Evolutionary conservation across 1,140 invertebrate genomes (phyloP).

Genomic region (Pararge aegeria): DNA sequence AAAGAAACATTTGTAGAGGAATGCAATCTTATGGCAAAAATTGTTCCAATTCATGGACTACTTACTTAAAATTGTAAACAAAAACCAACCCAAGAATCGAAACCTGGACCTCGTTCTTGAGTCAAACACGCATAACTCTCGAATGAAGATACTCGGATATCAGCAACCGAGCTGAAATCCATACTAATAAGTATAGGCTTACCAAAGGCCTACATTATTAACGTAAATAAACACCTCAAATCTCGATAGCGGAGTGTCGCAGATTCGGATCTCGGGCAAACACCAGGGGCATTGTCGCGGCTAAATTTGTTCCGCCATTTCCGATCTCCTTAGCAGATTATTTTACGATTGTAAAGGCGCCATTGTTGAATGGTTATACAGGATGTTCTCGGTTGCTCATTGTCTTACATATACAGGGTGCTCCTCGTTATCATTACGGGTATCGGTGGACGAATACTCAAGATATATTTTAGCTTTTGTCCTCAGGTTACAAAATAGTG

Average conservation of each 20-base stretch:
- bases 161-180: no score
- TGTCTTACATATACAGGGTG: not conserved
- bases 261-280: slow-evolving; percentile 69
- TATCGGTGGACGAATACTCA: not conserved
- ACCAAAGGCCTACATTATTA: slow-evolving; percentile 28
- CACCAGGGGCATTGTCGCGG: slow-evolving; percentile 66
- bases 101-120: no score
- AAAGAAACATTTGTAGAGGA: no score
- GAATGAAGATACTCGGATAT: no score
- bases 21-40: no score
- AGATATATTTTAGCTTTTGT: not conserved
- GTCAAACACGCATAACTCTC: no score
- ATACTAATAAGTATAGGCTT: not conserved
- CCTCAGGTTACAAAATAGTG: not conserved
- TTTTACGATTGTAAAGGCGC: slow-evolving; percentile 60
- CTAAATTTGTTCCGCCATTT: slow-evolving; percentile 73
- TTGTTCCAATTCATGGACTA: no score
- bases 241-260: slow-evolving; percentile 54
- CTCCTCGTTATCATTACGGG: not conserved
- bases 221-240: slow-evolving; percentile 58
- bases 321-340: slow-evolving; percentile 69
- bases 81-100: no score
- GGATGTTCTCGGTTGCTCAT: not conserved
- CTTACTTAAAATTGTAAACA: no score
- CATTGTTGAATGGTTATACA: slow-evolving; percentile 44